Conservation (phyloP, 1,140 invertebrate species). For the Drosophila tani region DNA sequence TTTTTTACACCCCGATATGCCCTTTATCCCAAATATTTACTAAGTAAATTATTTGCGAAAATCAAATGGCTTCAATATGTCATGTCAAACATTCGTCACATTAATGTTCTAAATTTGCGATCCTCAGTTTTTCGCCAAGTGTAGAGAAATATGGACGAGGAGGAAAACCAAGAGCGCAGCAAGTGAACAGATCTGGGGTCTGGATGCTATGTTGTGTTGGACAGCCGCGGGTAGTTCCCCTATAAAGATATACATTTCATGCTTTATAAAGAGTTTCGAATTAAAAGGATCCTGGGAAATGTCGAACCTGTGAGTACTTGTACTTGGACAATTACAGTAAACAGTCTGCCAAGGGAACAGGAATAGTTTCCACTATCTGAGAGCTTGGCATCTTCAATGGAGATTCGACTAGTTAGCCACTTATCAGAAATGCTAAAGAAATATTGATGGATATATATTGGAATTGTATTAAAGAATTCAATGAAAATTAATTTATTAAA, state of each 20-base stretch:
- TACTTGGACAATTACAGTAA: constrained; percentile 84
- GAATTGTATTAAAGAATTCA: background rate
- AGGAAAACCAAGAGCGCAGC: constrained; percentile 35
- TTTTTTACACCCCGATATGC: background rate
- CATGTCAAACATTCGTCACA: constrained; percentile 26
- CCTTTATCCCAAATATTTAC: constrained; percentile 25
- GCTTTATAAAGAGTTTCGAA: background rate
- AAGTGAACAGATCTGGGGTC: constrained; percentile 8
- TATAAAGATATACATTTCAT: constrained; percentile 24
- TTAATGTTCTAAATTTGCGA: constrained; percentile 1
- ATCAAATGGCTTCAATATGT: constrained; percentile 33
- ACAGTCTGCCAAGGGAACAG: constrained; percentile 82
- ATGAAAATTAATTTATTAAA: too few relatives aligned
- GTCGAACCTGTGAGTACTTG: constrained; percentile 84
- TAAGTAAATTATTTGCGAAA: constrained; percentile 33
- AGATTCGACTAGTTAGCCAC: constrained; percentile 80
- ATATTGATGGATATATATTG: too few relatives aligned
- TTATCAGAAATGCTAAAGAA: constrained; percentile 74
- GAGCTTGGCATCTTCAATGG: constrained; percentile 82
- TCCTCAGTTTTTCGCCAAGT: constrained; percentile 15
- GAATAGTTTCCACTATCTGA: constrained; percentile 85
- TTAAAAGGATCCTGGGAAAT: background rate
- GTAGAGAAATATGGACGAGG: constrained; percentile 37
- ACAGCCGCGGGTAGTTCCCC: constrained; percentile 85
- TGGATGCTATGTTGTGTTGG: constrained; percentile 73